Evolutionary conservation across 2,888 invertebrate species (phyloP).

Genomic region (Aphidoletes aphidimyza): DNA sequence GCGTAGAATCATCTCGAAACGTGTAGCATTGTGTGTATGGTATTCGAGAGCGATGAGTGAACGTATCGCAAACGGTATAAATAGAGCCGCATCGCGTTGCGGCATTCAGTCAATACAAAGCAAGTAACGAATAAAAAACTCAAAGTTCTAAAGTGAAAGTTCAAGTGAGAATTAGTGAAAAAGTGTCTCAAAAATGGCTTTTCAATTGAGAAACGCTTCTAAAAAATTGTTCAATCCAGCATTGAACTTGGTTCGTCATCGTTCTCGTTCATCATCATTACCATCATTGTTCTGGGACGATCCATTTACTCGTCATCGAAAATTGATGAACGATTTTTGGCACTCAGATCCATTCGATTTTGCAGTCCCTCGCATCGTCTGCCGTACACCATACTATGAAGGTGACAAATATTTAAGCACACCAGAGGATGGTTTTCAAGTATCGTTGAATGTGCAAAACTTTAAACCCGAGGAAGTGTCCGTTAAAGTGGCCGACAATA

Average conservation of each 20-base stretch:
- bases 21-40: too few relatives aligned
- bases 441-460: constrained; percentile 55
- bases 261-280: not conserved
- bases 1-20: not conserved
- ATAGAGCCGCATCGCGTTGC: constrained; percentile 32
- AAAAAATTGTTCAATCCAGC: constrained; percentile 52
- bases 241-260: constrained; percentile 50
- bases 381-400: not conserved
- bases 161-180: too few relatives aligned
- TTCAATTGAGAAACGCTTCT: constrained; percentile 18
- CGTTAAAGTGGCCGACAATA: constrained; percentile 49
- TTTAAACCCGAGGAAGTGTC: constrained; percentile 52
- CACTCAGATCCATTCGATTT: constrained; percentile 48
- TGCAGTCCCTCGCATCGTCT: not conserved
- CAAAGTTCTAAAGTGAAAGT: constrained; percentile 24
- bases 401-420: not conserved
- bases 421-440: constrained; percentile 55
- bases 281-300: constrained; percentile 45
- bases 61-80: not conserved
- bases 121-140: not conserved
- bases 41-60: too few relatives aligned
- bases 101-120: not conserved
- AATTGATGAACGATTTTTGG: constrained; percentile 27
- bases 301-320: constrained; percentile 22
- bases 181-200: constrained; percentile 34